Evolutionary conservation across 1,140 invertebrate species (phyloP), one percentile per base, ranked within the genome.

Genomic region (Teleopsis dalmanni): DNA sequence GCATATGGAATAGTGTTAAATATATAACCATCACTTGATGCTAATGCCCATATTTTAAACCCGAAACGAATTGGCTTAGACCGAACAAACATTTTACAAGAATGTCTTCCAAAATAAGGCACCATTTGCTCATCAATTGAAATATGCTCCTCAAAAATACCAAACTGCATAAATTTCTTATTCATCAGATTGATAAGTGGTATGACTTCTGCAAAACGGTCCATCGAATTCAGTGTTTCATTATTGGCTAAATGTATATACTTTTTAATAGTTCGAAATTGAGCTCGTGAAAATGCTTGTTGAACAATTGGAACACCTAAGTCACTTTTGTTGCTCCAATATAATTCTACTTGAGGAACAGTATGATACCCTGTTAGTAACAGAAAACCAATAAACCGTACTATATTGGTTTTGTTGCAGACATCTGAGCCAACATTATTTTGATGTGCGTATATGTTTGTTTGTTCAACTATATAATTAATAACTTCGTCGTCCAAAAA

Each of bases 41-140:
- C 18, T 13, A 46, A 21, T 13, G 27, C 31, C 43, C 43, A 35
- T 18, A 33, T 42, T 62, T 75, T 76, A 43, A 23, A 22, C 9
- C 10, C 55, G 62, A 75, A 42, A 71, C 72, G 61, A 51, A 76
- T 68, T 41, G 72, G 70, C 57, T 75, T 75, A 36, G 70, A 71
- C 57, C 62, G 58, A 42, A 75, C 74, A 51, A 70, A 72, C 56
- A 73, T 72, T 60, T 75, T 75, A 37, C 57, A 63, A 38, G 55
- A 58, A 60, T 78, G 72, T 55, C 60, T 57, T 43, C 73, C 75
- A 69, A 70, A 75, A 57, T 75, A 76, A 41, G 70, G 70, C 22
- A 77, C 64, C 73, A 76, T 76, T 51, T 62, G 56, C 60, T 76
- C 75, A 69, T 77, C 72, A 50, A 76, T 65, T 29, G 67, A 71